Evolutionary conservation across 92 coral and sea anemone species (phyloP).

Genomic region (Hydrozoanthus gracilis): DNA sequence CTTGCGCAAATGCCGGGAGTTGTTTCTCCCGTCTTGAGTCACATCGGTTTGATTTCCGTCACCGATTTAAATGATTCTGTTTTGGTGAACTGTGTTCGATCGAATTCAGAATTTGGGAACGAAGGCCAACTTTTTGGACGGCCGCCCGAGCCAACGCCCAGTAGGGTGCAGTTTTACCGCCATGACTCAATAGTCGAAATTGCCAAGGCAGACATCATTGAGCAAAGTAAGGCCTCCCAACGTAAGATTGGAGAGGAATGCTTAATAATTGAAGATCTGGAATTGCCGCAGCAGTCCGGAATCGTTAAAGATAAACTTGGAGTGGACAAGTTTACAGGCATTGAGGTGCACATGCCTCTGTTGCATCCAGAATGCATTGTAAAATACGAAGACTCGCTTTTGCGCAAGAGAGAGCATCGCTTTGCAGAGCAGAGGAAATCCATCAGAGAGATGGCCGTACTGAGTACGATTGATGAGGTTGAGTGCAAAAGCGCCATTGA

Average conservation of each 20-base stretch:
- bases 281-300: neutral
- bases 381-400: neutral
- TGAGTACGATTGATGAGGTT: no score
- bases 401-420: neutral
- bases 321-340: neutral
- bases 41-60: neutral
- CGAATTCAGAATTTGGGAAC: neutral
- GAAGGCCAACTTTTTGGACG: neutral
- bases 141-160: slow-evolving; percentile 13
- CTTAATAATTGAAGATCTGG: neutral
- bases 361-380: neutral
- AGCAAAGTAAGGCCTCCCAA: neutral
- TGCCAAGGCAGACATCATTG: neutral
- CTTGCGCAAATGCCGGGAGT: neutral
- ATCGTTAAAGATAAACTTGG: neutral
- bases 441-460: no score
- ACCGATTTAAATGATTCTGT: slow-evolving; percentile 4
- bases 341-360: neutral
- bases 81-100: neutral
- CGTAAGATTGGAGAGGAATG: neutral
- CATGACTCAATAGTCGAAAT: neutral
- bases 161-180: neutral
- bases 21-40: neutral
- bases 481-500: no score
- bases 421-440: neutral